Evolutionary conservation across 2,113 vertebrate species (phyloP).

Genomic region (Phalacrocorax pelagicus): DNA sequence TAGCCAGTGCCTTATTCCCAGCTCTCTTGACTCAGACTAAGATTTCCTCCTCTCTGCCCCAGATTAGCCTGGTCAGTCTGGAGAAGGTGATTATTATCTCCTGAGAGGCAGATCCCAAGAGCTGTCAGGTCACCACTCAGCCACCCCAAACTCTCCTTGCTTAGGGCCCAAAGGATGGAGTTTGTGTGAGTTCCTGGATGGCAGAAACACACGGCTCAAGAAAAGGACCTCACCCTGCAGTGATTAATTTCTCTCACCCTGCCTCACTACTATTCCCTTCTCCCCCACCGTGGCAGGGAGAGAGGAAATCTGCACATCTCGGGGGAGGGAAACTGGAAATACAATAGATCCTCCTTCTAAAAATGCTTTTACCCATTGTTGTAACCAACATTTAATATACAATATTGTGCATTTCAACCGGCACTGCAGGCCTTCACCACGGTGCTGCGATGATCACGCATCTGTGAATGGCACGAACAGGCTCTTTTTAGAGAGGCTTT

Average conservation of each 20-base stretch:
- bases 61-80: background rate
- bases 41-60: background rate
- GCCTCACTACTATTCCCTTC: background rate
- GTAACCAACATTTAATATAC: too few species aligned
- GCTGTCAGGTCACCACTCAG: background rate
- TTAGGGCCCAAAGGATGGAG: background rate
- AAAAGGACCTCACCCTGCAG: background rate
- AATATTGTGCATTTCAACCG: too few species aligned
- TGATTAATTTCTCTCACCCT: background rate
- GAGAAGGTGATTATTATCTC: background rate
- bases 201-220: background rate
- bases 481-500: background rate
- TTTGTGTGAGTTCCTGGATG: background rate
- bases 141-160: background rate
- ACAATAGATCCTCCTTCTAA: background rate
- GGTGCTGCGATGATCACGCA: background rate
- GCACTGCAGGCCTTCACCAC: background rate
- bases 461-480: background rate
- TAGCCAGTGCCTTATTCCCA: background rate
- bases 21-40: too few species aligned
- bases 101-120: background rate
- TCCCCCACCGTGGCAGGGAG: background rate
- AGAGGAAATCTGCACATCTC: background rate
- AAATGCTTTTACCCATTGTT: background rate
- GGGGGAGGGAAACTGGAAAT: background rate